phyloP scores from a whole-genome alignment of 23 tunicate species.

The Ascidia mentula region DNA sequence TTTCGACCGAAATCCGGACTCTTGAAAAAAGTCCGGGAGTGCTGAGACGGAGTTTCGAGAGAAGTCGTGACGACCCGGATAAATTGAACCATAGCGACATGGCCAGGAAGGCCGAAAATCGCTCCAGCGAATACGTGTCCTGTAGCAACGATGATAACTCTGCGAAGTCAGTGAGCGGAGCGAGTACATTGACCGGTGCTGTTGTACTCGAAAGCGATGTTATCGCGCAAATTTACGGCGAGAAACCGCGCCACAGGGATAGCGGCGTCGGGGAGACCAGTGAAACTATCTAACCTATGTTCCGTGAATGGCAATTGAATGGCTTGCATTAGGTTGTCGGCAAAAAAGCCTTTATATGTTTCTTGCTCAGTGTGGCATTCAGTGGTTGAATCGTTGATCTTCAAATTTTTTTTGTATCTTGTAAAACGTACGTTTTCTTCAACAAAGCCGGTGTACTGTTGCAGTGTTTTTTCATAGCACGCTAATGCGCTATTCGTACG shows the following conservation, averaged over 20 bases:
- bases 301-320: too few relatives aligned
- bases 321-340: too few relatives aligned
- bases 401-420: too few relatives aligned
- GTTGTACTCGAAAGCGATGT: neutral
- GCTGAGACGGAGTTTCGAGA: neutral
- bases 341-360: too few relatives aligned
- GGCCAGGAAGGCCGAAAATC: neutral
- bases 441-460: too few relatives aligned
- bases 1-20: neutral
- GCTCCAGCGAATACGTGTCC: constrained; percentile 7
- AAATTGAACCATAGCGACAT: too few relatives aligned
- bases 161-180: neutral
- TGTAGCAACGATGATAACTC: constrained; percentile 2
- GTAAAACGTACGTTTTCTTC: too few relatives aligned
- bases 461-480: too few relatives aligned
- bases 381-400: too few relatives aligned
- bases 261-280: constrained; percentile 12
- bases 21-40: neutral
- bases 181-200: neutral
- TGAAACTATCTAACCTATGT: too few relatives aligned
- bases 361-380: too few relatives aligned
- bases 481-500: too few relatives aligned
- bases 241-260: constrained; percentile 14
- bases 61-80: neutral
- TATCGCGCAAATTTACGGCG: neutral